Conservation (phyloP, 2,888 invertebrate species). For the Dicyrtoma fusca region DNA sequence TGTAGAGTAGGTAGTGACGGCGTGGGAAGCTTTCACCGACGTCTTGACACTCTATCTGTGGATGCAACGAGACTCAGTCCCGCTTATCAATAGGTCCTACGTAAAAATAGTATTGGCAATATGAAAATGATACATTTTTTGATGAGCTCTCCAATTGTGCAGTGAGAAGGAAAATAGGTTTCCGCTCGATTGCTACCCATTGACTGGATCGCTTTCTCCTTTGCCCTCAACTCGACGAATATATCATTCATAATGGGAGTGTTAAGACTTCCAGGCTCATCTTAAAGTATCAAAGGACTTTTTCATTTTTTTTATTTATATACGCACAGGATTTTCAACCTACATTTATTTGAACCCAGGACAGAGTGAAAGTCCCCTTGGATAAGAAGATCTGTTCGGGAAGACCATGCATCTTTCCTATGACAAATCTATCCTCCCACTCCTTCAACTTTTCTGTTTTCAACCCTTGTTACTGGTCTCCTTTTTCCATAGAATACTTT, state of each 20-base stretch:
- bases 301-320: constrained; percentile 6
- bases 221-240: neutral
- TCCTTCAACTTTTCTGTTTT: no score
- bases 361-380: neutral
- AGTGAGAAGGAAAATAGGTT: constrained; percentile 31
- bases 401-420: no score
- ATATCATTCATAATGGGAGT: constrained; percentile 24
- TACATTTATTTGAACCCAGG: no score
- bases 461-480: no score
- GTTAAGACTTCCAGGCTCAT: neutral
- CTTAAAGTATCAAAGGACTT: neutral
- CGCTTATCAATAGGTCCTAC: neutral
- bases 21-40: no score
- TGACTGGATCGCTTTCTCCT: constrained; percentile 6
- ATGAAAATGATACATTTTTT: constrained; percentile 30
- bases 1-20: no score
- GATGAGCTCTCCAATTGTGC: constrained; percentile 27
- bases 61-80: neutral
- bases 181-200: constrained; percentile 24
- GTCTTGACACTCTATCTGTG: no score
- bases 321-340: no score
- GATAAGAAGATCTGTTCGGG: no score
- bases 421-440: no score
- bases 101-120: constrained; percentile 14
- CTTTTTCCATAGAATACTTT: no score